A percentile compares a stretch with the other conserved stretches of the same genome.
These are phyloP conservation scores for Cheilosia soror DNA, from an alignment of 2,888 invertebrate genomes.

Conservation along the genomic window DNA sequence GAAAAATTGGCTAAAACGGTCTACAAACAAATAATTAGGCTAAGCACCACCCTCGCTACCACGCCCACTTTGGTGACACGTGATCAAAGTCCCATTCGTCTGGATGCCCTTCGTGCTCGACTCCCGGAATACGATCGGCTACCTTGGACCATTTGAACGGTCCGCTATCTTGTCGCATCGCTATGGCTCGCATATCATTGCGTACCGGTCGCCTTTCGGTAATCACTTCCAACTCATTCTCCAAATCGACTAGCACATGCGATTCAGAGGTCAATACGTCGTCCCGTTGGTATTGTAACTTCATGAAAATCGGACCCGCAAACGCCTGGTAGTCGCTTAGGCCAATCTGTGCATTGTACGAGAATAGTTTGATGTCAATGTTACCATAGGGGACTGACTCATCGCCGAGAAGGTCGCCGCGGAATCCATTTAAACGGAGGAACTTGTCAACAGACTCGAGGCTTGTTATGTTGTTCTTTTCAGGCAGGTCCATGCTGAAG, in stretches of 20 bases:
- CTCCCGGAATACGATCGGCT: slow-evolving; percentile 77
- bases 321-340: slow-evolving; percentile 82
- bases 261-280: slow-evolving; percentile 78
- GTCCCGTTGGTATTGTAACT: slow-evolving; percentile 79
- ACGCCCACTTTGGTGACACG: slow-evolving; percentile 83
- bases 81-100: slow-evolving; percentile 83
- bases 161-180: slow-evolving; percentile 79
- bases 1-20: slow-evolving; percentile 26
- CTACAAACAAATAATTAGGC: slow-evolving; percentile 23
- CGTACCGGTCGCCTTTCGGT: slow-evolving; percentile 81
- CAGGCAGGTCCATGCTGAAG: slow-evolving; percentile 77
- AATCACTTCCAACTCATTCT: slow-evolving; percentile 81
- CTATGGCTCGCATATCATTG: slow-evolving; percentile 82
- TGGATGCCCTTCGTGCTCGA: slow-evolving; percentile 82
- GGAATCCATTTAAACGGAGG: slow-evolving; percentile 81
- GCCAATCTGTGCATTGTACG: slow-evolving; percentile 81
- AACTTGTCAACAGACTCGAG: slow-evolving; percentile 82
- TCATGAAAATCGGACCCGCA: slow-evolving; percentile 82
- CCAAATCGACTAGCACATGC: slow-evolving; percentile 80
- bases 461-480: slow-evolving; percentile 79
- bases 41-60: slow-evolving; percentile 76
- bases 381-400: slow-evolving; percentile 83
- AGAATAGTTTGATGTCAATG: slow-evolving; percentile 83
- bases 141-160: slow-evolving; percentile 83
- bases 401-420: slow-evolving; percentile 82